These are phyloP conservation scores for Cephonodes hylas DNA, from an alignment of 2,888 invertebrate species.

Conservation along the genomic window DNA sequence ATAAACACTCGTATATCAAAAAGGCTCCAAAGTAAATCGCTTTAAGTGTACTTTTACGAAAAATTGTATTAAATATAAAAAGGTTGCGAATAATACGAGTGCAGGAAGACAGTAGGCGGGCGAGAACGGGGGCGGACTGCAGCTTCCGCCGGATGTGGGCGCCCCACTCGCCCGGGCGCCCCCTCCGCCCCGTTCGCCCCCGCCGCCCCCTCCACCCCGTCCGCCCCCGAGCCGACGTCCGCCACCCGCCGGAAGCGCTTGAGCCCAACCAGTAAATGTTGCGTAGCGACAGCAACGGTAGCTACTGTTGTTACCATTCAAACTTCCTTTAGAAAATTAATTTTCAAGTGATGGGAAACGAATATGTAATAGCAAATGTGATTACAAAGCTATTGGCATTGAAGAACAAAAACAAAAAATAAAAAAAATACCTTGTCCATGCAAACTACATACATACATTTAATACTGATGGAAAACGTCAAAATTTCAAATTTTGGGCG, in stretches of 20 bases:
- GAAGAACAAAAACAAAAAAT: too few species aligned
- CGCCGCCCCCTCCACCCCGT: conserved; percentile 31
- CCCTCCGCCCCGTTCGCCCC: conserved; percentile 35
- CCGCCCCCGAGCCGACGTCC: conserved; percentile 34
- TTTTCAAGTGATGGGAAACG: background rate
- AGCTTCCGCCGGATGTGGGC: conserved; percentile 74
- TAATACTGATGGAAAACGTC: too few species aligned
- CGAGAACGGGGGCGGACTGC: conserved; percentile 36
- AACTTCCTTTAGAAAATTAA: background rate
- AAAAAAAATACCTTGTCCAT: too few species aligned
- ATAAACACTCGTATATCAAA: background rate
- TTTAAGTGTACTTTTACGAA: background rate
- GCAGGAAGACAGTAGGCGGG: conserved; percentile 48
- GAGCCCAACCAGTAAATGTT: conserved; percentile 55
- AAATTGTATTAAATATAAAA: conserved; percentile 7
- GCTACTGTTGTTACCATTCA: background rate
- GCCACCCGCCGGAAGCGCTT: conserved; percentile 53
- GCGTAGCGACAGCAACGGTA: conserved; percentile 42
- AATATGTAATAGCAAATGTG: background rate
- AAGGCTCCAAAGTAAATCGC: background rate
- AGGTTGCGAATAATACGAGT: background rate
- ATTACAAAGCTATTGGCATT: too few species aligned
- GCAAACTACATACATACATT: too few species aligned
- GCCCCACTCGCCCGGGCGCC: conserved; percentile 32
- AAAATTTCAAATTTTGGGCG: too few species aligned